Base-by-base conservation (phyloP, 2,113 vertebrate species). In the Ceratotherium simum region DNA sequence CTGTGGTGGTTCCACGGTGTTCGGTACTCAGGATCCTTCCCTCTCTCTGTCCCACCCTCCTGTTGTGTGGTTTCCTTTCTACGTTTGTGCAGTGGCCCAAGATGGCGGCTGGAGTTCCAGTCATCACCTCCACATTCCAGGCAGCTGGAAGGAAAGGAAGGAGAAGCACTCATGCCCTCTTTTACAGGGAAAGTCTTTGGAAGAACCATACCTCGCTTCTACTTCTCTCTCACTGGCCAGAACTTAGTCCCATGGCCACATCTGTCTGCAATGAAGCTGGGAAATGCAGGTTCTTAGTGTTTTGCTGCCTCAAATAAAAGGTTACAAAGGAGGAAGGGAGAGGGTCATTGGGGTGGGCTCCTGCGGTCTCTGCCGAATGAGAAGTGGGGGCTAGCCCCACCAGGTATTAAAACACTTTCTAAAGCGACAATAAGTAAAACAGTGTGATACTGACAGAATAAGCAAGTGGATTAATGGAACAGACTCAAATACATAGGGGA, bases 1-100 rank as follows among this genome's bases (percentile, higher is more conserved):
- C 10, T 5, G 20, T 2, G 21, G 39, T 1, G 16, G 31, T 21
- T 6, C 25, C 3, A 0, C 0, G 8, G 17, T 39, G 2, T 8
- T 25, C 36, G 11, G 39, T 75, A 23, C 48, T 46, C 2, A 16
- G 23, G 31, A 14, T 13, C 42, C 46, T 33, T 27, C 72, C 17
- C 0, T 8, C 48, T 54, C 23, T 62, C 65, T 39, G 8, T 31
- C 6, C 18, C 4, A 17, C 51, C 21, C 14, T 91, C 29, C 60
- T 8, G 17, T 0, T 21, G 3, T 14, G 13, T 2, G 67, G 58
- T 11, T 80, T 75, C 48, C 39, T 75, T 39, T n/a, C 67, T 75
- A 64, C 27, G 39, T 86, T 13, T 39, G 42, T 10, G 48, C 6
- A 12, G 64, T 51, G 73, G 67, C 21, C 54, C 90, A 70, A 48